Conservation (phyloP, 1,140 invertebrate species). For the Drosophila serrata region DNA sequence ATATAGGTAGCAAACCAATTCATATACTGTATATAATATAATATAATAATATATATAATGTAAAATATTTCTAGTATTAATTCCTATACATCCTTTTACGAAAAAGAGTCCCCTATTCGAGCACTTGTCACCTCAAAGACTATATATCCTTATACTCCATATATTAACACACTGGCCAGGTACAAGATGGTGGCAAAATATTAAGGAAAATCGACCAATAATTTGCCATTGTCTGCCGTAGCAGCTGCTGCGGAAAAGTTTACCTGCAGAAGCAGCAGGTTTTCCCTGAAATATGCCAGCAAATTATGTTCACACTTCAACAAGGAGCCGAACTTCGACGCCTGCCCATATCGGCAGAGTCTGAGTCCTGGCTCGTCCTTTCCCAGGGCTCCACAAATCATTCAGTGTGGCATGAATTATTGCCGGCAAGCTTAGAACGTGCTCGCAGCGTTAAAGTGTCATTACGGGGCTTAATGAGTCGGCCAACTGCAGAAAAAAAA, state of each 20-base stretch:
- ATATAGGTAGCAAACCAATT: too few species aligned
- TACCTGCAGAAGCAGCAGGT: constrained; percentile 38
- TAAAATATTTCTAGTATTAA: not conserved
- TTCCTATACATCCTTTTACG: not conserved
- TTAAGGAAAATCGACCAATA: constrained; percentile 22
- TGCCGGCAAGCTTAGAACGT: constrained; percentile 71
- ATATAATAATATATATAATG: too few species aligned
- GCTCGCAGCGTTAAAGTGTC: constrained; percentile 80
- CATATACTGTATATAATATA: too few species aligned
- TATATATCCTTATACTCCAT: constrained; percentile 3
- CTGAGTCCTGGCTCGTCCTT: constrained; percentile 5
- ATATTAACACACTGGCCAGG: constrained; percentile 6
- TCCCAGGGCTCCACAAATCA: constrained; percentile 67
- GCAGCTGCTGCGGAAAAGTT: constrained; percentile 59
- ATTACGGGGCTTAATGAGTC: constrained; percentile 80
- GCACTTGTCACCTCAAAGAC: not conserved
- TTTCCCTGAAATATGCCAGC: constrained; percentile 61
- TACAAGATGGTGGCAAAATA: constrained; percentile 7
- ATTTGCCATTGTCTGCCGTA: constrained; percentile 34
- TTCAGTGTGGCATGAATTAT: constrained; percentile 81
- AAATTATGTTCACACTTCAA: constrained; percentile 77
- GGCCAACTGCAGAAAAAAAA: constrained; percentile 47
- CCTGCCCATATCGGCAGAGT: constrained; percentile 23
- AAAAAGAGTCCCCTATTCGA: not conserved
- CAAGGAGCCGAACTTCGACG: constrained; percentile 54